Conservation (phyloP, 1,140 invertebrate species). For the Drosophila asahinai region DNA sequence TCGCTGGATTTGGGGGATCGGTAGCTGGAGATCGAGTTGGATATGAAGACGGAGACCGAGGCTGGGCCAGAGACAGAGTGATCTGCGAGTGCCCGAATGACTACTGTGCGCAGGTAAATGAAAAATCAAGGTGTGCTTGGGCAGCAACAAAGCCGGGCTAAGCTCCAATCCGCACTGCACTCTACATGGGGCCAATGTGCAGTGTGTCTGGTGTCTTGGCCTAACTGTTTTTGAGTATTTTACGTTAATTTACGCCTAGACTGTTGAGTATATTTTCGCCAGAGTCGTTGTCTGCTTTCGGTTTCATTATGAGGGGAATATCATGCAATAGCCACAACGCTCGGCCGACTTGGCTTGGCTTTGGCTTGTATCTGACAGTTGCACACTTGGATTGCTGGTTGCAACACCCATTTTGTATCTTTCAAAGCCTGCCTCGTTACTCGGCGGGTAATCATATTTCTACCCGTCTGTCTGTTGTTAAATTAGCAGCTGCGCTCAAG, state of each 20-base stretch:
- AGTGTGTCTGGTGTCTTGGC: constrained; percentile 31
- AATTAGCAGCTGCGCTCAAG: constrained; percentile 68
- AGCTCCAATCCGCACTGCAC: constrained; percentile 22
- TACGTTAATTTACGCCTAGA: constrained; percentile 77
- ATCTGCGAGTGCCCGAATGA: constrained; percentile 12
- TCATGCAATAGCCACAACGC: constrained; percentile 55
- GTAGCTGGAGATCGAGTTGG: constrained; percentile 22
- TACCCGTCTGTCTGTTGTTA: constrained; percentile 28
- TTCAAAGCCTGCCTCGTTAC: constrained; percentile 37
- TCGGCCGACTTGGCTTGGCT: constrained; percentile 17
- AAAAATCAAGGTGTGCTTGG: constrained; percentile 45
- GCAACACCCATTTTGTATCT: constrained; percentile 76
- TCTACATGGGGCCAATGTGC: constrained; percentile 36
- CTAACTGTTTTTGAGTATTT: constrained; percentile 57
- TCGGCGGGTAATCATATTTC: constrained; percentile 75
- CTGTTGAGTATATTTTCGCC: constrained; percentile 52
- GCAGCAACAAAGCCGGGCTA: constrained; percentile 1
- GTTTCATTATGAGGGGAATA: constrained; percentile 76
- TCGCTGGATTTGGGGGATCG: constrained; percentile 41
- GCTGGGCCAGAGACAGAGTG: not conserved
- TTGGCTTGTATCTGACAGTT: constrained; percentile 43
- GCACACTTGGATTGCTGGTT: constrained; percentile 57
- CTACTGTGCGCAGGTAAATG: constrained; percentile 46
- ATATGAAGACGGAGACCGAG: constrained; percentile 3
- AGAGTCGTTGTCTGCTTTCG: constrained; percentile 63